These are phyloP conservation scores for Varanus salvator DNA, from an alignment of 2,113 vertebrate genomes.

Conservation along the genomic window DNA sequence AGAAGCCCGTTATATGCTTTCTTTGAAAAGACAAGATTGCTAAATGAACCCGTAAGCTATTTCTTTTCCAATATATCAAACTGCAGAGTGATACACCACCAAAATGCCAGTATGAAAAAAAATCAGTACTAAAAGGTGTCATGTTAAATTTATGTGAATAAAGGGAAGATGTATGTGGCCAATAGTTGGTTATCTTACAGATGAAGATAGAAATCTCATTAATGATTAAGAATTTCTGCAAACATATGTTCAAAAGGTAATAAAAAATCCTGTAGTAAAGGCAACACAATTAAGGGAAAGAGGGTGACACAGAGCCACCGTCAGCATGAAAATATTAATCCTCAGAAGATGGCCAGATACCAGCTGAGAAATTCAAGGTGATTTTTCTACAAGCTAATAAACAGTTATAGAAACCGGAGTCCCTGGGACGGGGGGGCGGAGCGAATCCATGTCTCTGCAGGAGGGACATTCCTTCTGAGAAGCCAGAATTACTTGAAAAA, in stretches of 20 bases:
- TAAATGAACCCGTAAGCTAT: background rate
- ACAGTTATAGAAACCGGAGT: background rate
- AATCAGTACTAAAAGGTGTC: background rate
- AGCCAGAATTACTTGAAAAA: too few relatives aligned
- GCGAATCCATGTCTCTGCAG: too few relatives aligned
- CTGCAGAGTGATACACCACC: background rate
- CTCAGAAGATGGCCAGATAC: background rate
- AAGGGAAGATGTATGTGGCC: background rate
- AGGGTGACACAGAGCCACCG: background rate
- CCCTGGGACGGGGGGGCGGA: too few relatives aligned
- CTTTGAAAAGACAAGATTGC: background rate
- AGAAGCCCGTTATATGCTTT: background rate
- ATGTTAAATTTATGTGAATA: background rate
- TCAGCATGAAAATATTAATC: background rate
- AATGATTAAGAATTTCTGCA: background rate
- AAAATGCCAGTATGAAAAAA: background rate
- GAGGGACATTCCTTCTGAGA: too few relatives aligned
- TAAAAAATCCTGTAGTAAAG: constrained; percentile 9
- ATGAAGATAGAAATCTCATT: background rate
- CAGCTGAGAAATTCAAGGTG: constrained; percentile 1
- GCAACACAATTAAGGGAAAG: constrained; percentile 1
- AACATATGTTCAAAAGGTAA: background rate
- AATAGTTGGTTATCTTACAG: background rate
- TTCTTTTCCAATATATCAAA: background rate
- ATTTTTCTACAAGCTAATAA: background rate